These are phyloP conservation scores for Sceloporus undulatus DNA, from an alignment of 2,113 vertebrate genomes.

Conservation along the genomic window DNA sequence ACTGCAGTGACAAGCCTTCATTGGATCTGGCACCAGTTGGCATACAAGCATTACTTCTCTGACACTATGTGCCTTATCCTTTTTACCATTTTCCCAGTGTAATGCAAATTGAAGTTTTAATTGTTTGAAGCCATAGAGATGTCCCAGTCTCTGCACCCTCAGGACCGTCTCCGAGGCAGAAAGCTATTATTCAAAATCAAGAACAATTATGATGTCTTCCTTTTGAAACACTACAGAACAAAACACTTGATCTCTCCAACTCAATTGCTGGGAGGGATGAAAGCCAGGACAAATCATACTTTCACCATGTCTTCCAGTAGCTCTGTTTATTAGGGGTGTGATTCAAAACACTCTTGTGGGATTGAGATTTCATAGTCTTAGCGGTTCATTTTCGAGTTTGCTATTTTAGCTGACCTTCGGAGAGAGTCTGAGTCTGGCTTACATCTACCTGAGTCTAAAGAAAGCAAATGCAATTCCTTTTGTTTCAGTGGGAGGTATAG, in stretches of 20 bases:
- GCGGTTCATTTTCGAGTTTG: neutral
- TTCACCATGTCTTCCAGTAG: neutral
- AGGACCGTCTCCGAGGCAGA: neutral
- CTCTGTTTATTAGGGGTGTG: neutral
- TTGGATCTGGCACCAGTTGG: neutral
- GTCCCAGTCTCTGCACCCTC: neutral
- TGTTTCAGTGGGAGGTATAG: neutral
- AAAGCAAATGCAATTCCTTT: conserved; percentile 10
- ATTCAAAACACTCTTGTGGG: neutral
- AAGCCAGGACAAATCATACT: too few species aligned
- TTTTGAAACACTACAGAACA: neutral
- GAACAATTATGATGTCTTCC: neutral
- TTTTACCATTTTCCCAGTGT: neutral
- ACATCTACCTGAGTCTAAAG: neutral
- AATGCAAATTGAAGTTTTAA: neutral
- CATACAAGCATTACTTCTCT: neutral
- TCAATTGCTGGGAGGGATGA: neutral
- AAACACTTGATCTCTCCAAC: neutral
- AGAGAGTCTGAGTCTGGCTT: neutral
- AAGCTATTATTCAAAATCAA: neutral
- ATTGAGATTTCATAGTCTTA: neutral
- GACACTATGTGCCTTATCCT: neutral
- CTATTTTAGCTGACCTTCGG: neutral
- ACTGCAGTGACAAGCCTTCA: too few species aligned
- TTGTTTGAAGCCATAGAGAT: neutral